Evolutionary conservation across 2,888 invertebrate genomes (phyloP).

Genomic region (Ophion costatus): DNA sequence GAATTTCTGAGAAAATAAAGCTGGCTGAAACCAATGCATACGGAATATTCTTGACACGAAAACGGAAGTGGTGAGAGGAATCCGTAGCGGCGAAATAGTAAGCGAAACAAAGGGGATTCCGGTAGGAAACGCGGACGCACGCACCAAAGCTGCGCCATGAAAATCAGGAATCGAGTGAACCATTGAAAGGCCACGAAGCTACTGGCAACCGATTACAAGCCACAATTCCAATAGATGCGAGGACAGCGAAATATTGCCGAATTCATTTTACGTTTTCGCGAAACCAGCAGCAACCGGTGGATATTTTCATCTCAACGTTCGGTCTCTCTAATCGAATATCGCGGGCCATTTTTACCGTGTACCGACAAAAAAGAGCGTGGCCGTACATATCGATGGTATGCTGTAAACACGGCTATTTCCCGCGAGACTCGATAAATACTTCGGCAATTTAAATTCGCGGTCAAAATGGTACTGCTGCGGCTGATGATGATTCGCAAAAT

Average conservation of each 20-base stretch:
- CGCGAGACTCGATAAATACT: not conserved
- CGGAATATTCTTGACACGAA: constrained; percentile 69
- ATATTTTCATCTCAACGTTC: constrained; percentile 79
- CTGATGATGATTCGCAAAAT: not conserved
- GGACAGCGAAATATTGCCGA: constrained; percentile 41
- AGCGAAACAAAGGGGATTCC: constrained; percentile 48
- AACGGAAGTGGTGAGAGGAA: constrained; percentile 51
- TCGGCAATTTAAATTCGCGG: not conserved
- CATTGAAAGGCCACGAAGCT: constrained; percentile 60
- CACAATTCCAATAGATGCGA: constrained; percentile 25
- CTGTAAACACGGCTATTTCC: constrained; percentile 3
- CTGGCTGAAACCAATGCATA: constrained; percentile 73
- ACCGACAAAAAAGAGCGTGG: constrained; percentile 9
- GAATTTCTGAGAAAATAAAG: constrained; percentile 72
- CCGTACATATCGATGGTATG: constrained; percentile 42
- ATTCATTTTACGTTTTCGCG: constrained; percentile 69
- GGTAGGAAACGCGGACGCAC: constrained; percentile 36
- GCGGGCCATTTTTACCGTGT: constrained; percentile 72
- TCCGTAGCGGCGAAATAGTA: constrained; percentile 31
- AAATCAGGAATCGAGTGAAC: constrained; percentile 41
- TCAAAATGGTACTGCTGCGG: not conserved
- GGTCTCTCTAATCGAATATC: constrained; percentile 60
- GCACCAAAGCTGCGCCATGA: constrained; percentile 14
- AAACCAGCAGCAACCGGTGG: constrained; percentile 78
- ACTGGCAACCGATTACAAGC: constrained; percentile 66